Evolutionary conservation across 2,113 vertebrate genomes (phyloP).

Genomic region (Sylvietta virens): DNA sequence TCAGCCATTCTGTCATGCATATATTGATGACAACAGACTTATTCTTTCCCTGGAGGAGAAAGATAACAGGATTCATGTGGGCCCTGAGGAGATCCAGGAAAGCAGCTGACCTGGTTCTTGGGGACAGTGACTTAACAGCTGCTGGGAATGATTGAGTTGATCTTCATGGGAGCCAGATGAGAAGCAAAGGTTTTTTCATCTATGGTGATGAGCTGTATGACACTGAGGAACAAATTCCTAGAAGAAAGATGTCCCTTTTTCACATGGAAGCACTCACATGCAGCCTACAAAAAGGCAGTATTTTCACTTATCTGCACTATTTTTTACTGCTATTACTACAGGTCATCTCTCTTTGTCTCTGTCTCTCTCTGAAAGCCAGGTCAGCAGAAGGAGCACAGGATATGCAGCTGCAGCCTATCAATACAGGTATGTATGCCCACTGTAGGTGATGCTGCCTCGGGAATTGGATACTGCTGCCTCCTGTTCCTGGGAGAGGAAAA

Average conservation of each 20-base stretch:
- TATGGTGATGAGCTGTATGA: background rate
- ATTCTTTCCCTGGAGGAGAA: background rate
- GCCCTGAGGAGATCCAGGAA: background rate
- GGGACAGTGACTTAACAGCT: background rate
- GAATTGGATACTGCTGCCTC: background rate
- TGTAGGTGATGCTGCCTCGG: background rate
- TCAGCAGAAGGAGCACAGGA: background rate
- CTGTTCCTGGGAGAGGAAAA: rapidly evolving
- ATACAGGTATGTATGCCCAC: background rate
- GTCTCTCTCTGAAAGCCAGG: background rate
- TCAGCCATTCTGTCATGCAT: background rate
- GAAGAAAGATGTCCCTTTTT: background rate
- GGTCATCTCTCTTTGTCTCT: background rate
- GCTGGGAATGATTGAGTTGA: background rate
- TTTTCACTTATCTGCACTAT: background rate
- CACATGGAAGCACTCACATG: background rate
- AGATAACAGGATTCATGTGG: background rate
- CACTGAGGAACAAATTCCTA: background rate
- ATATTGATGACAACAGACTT: background rate
- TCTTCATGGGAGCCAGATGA: background rate
- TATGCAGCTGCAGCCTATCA: background rate
- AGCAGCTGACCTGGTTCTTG: background rate
- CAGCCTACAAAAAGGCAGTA: background rate
- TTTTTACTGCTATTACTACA: background rate
- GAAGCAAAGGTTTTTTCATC: background rate